Conservation (phyloP, 2,888 invertebrate genomes). For the Geotrupes spiniger region DNA sequence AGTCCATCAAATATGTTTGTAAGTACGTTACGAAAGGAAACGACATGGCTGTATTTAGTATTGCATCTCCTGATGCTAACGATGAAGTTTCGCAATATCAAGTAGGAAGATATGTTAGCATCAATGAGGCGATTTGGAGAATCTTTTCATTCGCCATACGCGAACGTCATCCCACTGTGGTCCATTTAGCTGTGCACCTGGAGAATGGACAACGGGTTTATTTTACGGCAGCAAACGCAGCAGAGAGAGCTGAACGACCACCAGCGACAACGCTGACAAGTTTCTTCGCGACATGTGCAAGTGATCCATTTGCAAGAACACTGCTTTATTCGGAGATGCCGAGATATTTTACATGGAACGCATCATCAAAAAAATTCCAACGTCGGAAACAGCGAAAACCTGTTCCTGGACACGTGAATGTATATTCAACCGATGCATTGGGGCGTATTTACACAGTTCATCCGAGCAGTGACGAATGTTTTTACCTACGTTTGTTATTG, state of each 20-base stretch:
- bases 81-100: constrained; percentile 30
- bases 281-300: constrained; percentile 12
- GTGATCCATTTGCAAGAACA: constrained; percentile 23
- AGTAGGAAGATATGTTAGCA: constrained; percentile 24
- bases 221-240: constrained; percentile 17
- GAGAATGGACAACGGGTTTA: constrained; percentile 25
- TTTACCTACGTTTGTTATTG: constrained; percentile 15
- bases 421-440: too few relatives aligned
- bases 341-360: constrained; percentile 13
- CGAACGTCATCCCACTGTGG: constrained; percentile 35
- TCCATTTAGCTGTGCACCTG: constrained; percentile 32
- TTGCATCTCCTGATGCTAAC: constrained; percentile 27
- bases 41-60: constrained; percentile 27
- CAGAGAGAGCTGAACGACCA: constrained; percentile 9
- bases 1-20: constrained; percentile 44
- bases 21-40: constrained; percentile 36
- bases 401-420: background rate
- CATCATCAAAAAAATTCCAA: constrained; percentile 16
- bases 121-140: constrained; percentile 34
- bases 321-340: constrained; percentile 22
- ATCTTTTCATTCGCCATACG: constrained; percentile 26
- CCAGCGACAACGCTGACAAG: constrained; percentile 19
- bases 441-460: too few relatives aligned
- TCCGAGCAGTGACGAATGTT: constrained; percentile 14
- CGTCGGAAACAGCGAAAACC: constrained; percentile 16